Evolutionary conservation across 2,113 vertebrate species (phyloP), one percentile per base, ranked within the genome.

Genomic region (Austrofundulus limnaeus): DNA sequence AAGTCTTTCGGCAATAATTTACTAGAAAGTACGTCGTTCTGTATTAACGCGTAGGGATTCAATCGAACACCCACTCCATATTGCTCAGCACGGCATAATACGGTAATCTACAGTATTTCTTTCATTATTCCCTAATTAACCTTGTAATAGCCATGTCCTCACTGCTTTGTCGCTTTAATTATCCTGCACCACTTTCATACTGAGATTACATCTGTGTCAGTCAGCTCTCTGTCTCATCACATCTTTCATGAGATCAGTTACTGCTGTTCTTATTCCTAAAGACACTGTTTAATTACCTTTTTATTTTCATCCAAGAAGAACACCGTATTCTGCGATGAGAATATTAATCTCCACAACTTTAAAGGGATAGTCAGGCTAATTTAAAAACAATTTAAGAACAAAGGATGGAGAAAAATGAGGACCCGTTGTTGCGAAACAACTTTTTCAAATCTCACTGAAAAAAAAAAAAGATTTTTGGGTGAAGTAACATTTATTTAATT

Each of bases 81-180:
- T 86, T 77, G 49, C 28, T 88, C 78, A 82, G 85, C 78, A 86
- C 88, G 86, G 80, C 92, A 92, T 90, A 86, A 83, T 91, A 84
- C 83, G 76, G 84, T 88, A 93, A 93, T 89, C 90, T 90, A 77
- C 88, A 87, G 79, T 87, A 91, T 90, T 87, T 80, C 62, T 85
- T 89, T 93, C 50, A 72, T 93, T 94, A 91, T 90, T 93, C 92
- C 86, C 92, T 94, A 92, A 93, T 95, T 95, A 95, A 94, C 94
- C 93, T 92, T 80, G 90, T 94, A 96, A 96, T 91, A 89, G 93
- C 83, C 90, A 82, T 52, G 55, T 91, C 83, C 65, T 83, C 77
- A 77, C 75, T 77, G 79, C 90, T 69, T 71, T 78, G 78, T 77
- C 78, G 71, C 77, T 73, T 83, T 90, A 86, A 89, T 93, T 91